Evolutionary conservation across 2,797 vertebrate genomes (phyloP).

Genomic region (Nyctalus aviator): DNA sequence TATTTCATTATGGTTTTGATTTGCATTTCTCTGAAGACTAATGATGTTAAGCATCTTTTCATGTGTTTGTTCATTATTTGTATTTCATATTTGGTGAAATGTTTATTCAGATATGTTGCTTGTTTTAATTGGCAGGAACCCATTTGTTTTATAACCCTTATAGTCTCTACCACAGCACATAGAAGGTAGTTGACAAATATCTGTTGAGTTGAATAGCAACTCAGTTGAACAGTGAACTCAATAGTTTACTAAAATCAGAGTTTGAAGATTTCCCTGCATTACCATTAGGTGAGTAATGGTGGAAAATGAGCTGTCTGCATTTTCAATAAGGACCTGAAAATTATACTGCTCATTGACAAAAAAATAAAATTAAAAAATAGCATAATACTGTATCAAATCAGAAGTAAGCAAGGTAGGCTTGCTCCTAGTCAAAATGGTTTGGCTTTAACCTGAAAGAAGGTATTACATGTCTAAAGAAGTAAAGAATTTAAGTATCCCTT

Average conservation of each 20-base stretch:
- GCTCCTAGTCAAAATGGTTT: not conserved
- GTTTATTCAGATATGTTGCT: not conserved
- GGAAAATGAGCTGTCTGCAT: not conserved
- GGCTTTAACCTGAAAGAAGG: not conserved
- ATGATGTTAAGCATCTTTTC: not conserved
- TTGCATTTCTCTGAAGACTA: not conserved
- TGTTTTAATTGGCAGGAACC: not conserved
- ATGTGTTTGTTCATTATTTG: not conserved
- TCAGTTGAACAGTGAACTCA: not conserved
- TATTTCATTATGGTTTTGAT: not conserved
- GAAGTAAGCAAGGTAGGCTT: not conserved
- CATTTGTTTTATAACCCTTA: not conserved
- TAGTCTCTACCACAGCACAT: not conserved
- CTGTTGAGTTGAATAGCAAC: not conserved
- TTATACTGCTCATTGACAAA: not conserved
- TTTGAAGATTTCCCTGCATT: not conserved
- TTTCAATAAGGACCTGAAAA: conserved; percentile 8
- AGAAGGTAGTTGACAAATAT: not conserved
- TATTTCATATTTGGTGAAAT: not conserved
- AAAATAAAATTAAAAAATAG: not conserved
- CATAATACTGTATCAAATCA: not conserved
- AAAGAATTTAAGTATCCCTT: not conserved
- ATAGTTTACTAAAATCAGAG: conserved; percentile 19
- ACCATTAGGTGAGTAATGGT: not conserved
- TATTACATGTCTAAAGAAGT: not conserved